phyloP scores from a whole-genome alignment of 2,113 vertebrate species.

The Dasyprocta punctata region DNA sequence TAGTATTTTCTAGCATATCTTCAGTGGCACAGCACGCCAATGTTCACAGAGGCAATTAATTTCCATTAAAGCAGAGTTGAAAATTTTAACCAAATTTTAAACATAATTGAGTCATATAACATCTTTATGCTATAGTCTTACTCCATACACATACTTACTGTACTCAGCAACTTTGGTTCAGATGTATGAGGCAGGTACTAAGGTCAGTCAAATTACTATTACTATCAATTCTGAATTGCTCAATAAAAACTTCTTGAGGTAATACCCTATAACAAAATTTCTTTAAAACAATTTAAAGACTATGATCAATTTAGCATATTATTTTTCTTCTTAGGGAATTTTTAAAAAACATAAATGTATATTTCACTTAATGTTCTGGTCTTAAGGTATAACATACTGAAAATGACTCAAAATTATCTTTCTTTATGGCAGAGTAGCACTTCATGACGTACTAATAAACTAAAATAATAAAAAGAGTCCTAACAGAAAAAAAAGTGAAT shows the following conservation, averaged over 20 bases:
- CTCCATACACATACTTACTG: background rate
- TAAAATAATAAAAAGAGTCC: background rate
- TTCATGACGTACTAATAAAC: background rate
- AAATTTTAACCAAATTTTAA: constrained; percentile 19
- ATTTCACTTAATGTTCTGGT: background rate
- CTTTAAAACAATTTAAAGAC: background rate
- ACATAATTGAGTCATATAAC: background rate
- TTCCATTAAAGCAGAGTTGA: constrained; percentile 10
- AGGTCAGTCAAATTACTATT: background rate
- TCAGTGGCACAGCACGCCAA: background rate
- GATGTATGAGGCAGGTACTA: background rate
- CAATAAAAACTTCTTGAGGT: background rate
- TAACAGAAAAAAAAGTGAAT: background rate
- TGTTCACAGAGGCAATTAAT: background rate
- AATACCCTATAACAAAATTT: background rate
- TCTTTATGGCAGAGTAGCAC: background rate
- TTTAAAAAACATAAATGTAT: background rate
- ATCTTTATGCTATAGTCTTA: background rate
- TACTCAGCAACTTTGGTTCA: background rate
- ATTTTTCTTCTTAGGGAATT: background rate
- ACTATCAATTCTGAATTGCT: background rate
- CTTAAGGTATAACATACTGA: background rate
- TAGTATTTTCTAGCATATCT: background rate
- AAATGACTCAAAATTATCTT: background rate
- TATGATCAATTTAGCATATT: background rate